phyloP scores from a whole-genome alignment of 2,888 invertebrate genomes.

The Linnaemya vulpina region DNA sequence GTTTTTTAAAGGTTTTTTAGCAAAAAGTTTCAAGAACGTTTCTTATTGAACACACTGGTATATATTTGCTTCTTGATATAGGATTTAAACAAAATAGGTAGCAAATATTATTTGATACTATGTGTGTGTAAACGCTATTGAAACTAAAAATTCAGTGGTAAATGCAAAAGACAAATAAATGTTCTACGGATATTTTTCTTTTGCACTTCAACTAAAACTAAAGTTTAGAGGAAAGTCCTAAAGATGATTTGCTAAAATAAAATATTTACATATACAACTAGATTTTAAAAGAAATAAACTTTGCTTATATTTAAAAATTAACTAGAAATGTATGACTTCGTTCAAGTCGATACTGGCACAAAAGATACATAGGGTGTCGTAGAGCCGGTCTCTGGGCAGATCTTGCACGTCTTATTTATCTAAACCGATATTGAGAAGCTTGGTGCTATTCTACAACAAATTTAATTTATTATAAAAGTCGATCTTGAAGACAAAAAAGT shows the following conservation, averaged over 20 bases:
- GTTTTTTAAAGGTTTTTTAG: conserved; percentile 70
- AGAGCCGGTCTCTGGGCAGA: too few species aligned
- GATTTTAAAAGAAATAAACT: too few species aligned
- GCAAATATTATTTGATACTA: conserved; percentile 28
- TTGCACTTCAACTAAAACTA: conserved; percentile 76
- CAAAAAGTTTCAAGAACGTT: conserved; percentile 74
- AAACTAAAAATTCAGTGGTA: conserved; percentile 79
- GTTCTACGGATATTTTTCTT: conserved; percentile 77
- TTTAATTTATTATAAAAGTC: too few species aligned
- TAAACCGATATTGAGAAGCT: too few species aligned
- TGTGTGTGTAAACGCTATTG: conserved; percentile 76
- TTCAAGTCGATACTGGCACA: too few species aligned
- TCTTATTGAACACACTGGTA: conserved; percentile 46
- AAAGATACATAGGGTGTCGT: too few species aligned
- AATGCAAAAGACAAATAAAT: conserved; percentile 82
- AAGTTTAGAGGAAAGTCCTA: not conserved
- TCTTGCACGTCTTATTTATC: too few species aligned
- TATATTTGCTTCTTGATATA: conserved; percentile 5
- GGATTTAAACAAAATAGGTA: not conserved
- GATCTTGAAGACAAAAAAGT: too few species aligned
- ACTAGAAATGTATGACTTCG: too few species aligned
- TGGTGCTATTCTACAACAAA: too few species aligned
- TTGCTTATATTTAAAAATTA: too few species aligned
- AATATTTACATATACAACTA: too few species aligned
- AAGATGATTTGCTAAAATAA: not conserved